Base-by-base conservation (phyloP, 2,888 invertebrate genomes). In the Scaeva pyrastri region DNA sequence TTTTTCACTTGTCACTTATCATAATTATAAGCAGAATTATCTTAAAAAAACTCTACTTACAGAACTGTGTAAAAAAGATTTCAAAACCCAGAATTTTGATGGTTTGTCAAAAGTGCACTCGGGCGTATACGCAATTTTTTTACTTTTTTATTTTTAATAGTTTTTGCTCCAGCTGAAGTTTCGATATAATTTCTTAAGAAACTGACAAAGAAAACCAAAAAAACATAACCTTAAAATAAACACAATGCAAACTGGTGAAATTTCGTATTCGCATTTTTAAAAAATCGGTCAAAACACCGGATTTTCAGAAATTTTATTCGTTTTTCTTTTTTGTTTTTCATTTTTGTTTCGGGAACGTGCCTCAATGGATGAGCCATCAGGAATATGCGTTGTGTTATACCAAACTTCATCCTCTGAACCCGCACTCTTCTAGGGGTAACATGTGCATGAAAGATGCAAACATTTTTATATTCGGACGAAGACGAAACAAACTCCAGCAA, bases 271-370 rank as follows among this genome's bases (percentile, higher is more conserved):
- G n/a, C n/a, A 7, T 10, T 19, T 56, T 11, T 39, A 48, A 70
- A 77, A 86, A 86, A 74, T 86, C 74, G 82, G 77, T 78, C 82
- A 86, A 81, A 77, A 74, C 66, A 12, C 55, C 45, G 16, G 77
- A 77, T 75, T 78, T 83, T 10, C 45, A 19, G 23, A 58, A 31
- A 74, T 68, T 64, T 71, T 16, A 0, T 68, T 52, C 3, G n/a
- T 52, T 52, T 21, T 21, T 39, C 14, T 48, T 50, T 50, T 39
- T 11, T 39, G 14, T 43, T 23, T 23, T 21, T 5, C 8, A 31
- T 8, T 3, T 31, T 31, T 31, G 31, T 8, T 39, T 56, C 23
- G 70, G 76, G 48, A 72, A 43, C 60, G 71, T 73, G 72, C 56
- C 56, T 77, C 73, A 72, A 85, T 84, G 78, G 79, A 79, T 79